Conservation (phyloP, 2,888 invertebrate genomes). For the Temnothorax ravouxi region DNA sequence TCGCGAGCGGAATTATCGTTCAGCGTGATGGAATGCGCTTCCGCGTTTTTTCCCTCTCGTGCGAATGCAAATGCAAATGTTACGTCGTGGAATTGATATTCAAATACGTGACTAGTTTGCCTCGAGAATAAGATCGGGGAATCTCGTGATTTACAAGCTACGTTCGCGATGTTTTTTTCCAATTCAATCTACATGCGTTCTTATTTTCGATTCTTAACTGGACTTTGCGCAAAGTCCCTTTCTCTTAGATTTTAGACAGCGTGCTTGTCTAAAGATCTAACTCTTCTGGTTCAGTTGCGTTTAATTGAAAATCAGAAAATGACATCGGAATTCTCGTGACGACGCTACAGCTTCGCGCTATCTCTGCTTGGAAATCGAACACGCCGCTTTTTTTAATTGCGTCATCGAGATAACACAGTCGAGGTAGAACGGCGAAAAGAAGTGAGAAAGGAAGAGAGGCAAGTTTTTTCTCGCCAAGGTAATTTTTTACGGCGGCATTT, state of each 20-base stretch:
- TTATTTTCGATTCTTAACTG: neutral
- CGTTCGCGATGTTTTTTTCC: neutral
- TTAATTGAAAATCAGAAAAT: conserved; percentile 3
- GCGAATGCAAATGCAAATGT: conserved; percentile 28
- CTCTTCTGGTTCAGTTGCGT: neutral
- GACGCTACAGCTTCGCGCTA: neutral
- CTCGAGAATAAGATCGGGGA: conserved; percentile 1
- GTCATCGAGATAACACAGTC: conserved; percentile 1
- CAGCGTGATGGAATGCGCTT: conserved; percentile 30
- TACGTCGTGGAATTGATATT: conserved; percentile 8
- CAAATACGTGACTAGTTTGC: neutral
- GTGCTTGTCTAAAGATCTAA: neutral
- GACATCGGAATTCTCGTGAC: neutral
- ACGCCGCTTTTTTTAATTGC: conserved; percentile 14
- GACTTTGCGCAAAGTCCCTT: no score
- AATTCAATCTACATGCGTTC: neutral
- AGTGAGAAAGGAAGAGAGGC: neutral
- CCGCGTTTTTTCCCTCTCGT: conserved; percentile 3
- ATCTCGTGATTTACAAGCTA: neutral
- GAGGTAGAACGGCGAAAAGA: neutral
- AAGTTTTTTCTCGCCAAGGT: neutral
- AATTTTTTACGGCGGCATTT: neutral
- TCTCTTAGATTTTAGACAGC: neutral
- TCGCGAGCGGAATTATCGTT: conserved; percentile 36
- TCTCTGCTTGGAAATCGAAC: conserved; percentile 1